A percentile compares a stretch with the other conserved stretches of the same genome.
phyloP scores from a whole-genome alignment of 2,888 invertebrate species.

The Phania funesta region DNA sequence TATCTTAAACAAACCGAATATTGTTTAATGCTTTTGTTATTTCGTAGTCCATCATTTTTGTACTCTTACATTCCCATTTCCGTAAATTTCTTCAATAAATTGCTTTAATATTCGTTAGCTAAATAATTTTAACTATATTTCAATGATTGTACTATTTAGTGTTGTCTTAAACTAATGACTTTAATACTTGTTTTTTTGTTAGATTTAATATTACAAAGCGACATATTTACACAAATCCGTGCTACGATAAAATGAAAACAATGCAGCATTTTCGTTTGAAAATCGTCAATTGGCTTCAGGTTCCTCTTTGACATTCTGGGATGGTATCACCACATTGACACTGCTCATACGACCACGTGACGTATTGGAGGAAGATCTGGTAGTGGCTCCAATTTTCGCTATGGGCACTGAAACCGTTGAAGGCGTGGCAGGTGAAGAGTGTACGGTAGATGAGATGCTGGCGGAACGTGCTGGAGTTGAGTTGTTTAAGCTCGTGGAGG shows the following conservation, averaged over 20 bases:
- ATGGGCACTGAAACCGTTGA: conserved; percentile 49
- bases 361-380: conserved; percentile 66
- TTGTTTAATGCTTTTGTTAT: no score
- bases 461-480: conserved; percentile 60
- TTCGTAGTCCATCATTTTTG: no score
- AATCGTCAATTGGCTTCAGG: conserved; percentile 61
- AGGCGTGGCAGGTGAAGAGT: conserved; percentile 46
- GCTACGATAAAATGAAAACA: conserved; percentile 2
- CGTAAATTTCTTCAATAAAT: no score
- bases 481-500: conserved; percentile 22
- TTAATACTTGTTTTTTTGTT: conserved; percentile 8
- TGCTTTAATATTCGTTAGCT: background rate
- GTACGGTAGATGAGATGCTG: conserved; percentile 67
- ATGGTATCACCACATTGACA: conserved; percentile 37
- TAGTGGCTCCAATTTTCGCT: conserved; percentile 68
- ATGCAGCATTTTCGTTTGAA: background rate
- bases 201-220: conserved; percentile 4
- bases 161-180: conserved; percentile 58
- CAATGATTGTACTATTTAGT: conserved; percentile 46
- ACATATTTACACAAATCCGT: conserved; percentile 62
- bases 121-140: conserved; percentile 3
- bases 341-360: conserved; percentile 62
- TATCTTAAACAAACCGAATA: no score
- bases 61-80: no score
- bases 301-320: conserved; percentile 67